phyloP scores from a whole-genome alignment of 2,888 invertebrate genomes.

The Stenodema calcarata region DNA sequence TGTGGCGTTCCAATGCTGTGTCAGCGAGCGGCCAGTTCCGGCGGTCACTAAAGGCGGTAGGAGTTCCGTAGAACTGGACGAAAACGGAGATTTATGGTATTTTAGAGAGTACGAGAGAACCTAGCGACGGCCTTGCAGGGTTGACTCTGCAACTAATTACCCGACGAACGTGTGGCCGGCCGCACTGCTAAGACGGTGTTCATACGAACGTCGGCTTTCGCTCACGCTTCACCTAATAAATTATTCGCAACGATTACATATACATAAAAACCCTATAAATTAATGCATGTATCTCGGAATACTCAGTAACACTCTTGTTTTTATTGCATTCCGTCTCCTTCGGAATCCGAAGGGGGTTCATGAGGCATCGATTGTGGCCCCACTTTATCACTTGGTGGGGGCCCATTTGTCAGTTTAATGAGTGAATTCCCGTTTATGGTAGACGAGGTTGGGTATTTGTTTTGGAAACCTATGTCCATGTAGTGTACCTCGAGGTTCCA shows the following conservation, averaged over 20 bases:
- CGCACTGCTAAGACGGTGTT: not conserved
- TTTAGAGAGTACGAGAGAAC: not conserved
- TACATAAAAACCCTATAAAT: conserved; percentile 47
- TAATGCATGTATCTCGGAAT: conserved; percentile 41
- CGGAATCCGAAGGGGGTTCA: conserved; percentile 22
- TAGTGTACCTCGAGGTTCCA: conserved; percentile 6
- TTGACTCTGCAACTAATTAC: conserved; percentile 27
- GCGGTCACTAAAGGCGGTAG: not conserved
- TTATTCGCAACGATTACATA: conserved; percentile 46
- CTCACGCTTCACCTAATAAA: conserved; percentile 38
- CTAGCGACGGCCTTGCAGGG: not conserved
- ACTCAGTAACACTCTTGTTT: conserved; percentile 31
- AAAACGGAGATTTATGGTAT: not conserved
- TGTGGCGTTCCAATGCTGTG: too few species aligned
- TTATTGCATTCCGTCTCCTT: conserved; percentile 43
- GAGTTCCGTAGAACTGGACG: not conserved
- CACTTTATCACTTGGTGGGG: conserved; percentile 43
- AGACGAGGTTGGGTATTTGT: conserved; percentile 38
- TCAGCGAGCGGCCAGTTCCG: too few species aligned
- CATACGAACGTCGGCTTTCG: conserved; percentile 8
- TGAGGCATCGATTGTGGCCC: conserved; percentile 46
- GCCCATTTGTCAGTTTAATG: conserved; percentile 49
- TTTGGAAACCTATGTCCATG: conserved; percentile 27
- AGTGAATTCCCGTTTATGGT: conserved; percentile 48
- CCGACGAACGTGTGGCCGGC: conserved; percentile 1